Conservation (phyloP, 2,113 vertebrate species). For the Genyomyrus donnyi region DNA sequence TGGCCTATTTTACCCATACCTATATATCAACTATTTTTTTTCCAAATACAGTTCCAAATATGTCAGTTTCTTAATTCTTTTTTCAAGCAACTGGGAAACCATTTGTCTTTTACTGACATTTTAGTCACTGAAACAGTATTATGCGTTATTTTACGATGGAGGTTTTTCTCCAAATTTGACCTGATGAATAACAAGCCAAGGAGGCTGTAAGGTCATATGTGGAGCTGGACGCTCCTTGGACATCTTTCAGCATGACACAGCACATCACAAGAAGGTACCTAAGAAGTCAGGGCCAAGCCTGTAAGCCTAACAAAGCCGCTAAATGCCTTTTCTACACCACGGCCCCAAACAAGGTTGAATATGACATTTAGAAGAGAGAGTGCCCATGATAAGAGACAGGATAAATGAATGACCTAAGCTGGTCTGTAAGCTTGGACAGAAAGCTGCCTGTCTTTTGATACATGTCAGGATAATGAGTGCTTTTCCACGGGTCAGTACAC, state of each 20-base stretch:
- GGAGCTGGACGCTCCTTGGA: not conserved
- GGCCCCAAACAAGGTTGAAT: constrained; percentile 14
- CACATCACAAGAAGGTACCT: not conserved
- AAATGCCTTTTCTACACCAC: not conserved
- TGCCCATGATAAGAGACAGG: not conserved
- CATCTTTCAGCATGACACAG: not conserved
- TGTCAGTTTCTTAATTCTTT: constrained; percentile 57
- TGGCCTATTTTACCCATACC: constrained; percentile 27
- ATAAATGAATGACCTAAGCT: not conserved
- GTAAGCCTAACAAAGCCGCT: not conserved
- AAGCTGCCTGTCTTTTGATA: constrained; percentile 35
- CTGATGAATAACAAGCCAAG: not conserved
- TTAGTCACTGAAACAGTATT: not conserved
- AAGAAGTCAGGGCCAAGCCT: not conserved
- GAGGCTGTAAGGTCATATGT: not conserved
- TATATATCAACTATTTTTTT: not conserved
- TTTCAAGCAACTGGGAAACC: not conserved
- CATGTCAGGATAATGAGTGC: constrained; percentile 34
- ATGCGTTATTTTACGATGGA: not conserved
- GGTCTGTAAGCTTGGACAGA: not conserved
- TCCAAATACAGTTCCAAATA: constrained; percentile 13
- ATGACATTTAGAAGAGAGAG: constrained; percentile 9
- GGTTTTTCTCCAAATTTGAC: not conserved
- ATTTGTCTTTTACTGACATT: not conserved
- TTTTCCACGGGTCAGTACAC: not conserved